A percentile compares a stretch with the other conserved stretches of the same genome.
Evolutionary conservation across 2,888 invertebrate species (phyloP).

Genomic region (Teinopalpus imperialis): DNA sequence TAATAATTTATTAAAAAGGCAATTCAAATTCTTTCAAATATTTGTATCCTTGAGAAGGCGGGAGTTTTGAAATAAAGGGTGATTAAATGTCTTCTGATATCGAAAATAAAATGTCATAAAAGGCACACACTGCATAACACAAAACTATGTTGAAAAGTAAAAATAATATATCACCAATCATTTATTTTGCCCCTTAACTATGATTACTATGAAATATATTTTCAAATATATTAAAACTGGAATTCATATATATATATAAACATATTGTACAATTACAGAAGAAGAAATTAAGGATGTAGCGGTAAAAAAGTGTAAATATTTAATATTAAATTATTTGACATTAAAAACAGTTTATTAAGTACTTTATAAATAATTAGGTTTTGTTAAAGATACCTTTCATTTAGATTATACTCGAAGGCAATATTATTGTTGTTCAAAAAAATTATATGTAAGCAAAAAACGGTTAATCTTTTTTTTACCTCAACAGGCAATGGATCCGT

Average conservation of each 20-base stretch:
- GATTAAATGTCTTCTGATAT: constrained; percentile 13
- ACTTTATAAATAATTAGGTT: constrained; percentile 4
- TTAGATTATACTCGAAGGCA: too few relatives aligned
- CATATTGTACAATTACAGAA: constrained; percentile 9
- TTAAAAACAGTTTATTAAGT: constrained; percentile 12
- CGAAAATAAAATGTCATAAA: constrained; percentile 15
- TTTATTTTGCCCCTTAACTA: constrained; percentile 1
- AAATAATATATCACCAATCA: constrained; percentile 17
- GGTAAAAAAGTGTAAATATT: neutral
- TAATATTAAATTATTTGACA: neutral
- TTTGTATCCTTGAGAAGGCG: too few relatives aligned
- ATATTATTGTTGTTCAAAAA: too few relatives aligned
- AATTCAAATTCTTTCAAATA: too few relatives aligned
- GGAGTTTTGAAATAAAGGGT: too few relatives aligned
- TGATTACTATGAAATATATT: constrained; percentile 6
- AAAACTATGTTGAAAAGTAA: constrained; percentile 19
- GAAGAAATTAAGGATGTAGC: neutral
- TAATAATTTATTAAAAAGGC: too few relatives aligned
- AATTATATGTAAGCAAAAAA: too few relatives aligned
- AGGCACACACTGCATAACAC: constrained; percentile 18
- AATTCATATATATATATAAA: constrained; percentile 1
- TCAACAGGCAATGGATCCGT: too few relatives aligned
- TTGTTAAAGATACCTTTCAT: too few relatives aligned
- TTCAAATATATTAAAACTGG: constrained; percentile 12
- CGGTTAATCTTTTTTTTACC: too few relatives aligned